Percentiles rank a stretch among this genome's conserved stretches.
Evolutionary conservation across 2,797 vertebrate genomes (phyloP).

Genomic region (Enteromius paludinosus): DNA sequence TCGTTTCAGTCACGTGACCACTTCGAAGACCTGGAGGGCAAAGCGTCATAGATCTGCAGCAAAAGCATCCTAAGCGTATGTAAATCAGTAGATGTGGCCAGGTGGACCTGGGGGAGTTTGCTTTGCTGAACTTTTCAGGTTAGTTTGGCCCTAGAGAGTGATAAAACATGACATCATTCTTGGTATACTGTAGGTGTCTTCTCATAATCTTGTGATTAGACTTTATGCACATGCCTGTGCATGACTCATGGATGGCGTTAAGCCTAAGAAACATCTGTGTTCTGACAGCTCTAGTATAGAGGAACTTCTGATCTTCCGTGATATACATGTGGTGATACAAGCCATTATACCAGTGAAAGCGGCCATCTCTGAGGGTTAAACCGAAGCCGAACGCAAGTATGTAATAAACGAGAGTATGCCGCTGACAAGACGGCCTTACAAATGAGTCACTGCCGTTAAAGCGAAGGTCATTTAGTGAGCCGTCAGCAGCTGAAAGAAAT

Average conservation of each 20-base stretch:
- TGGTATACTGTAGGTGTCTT: background rate
- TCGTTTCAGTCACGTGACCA: too few species aligned
- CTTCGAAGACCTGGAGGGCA: too few species aligned
- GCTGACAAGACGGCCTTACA: background rate
- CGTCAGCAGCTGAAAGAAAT: background rate
- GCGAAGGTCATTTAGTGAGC: background rate
- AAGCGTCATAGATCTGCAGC: too few species aligned
- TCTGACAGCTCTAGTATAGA: background rate
- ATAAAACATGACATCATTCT: background rate
- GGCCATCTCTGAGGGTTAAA: background rate
- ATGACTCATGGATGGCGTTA: background rate
- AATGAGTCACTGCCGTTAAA: slow-evolving; percentile 20
- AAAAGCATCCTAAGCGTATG: too few species aligned
- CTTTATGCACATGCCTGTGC: background rate
- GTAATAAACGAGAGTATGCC: background rate
- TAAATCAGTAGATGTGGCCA: too few species aligned
- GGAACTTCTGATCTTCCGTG: background rate
- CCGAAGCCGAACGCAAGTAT: background rate
- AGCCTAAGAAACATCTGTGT: background rate
- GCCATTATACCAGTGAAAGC: background rate
- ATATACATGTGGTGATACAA: background rate
- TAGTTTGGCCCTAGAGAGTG: background rate
- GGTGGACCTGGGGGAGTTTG: background rate
- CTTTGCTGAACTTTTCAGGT: background rate
- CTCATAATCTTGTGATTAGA: background rate